Percentiles rank a stretch among this genome's conserved stretches.
phyloP scores from a whole-genome alignment of 1,140 invertebrate species.

The Ditylenchus dipsaci region DNA sequence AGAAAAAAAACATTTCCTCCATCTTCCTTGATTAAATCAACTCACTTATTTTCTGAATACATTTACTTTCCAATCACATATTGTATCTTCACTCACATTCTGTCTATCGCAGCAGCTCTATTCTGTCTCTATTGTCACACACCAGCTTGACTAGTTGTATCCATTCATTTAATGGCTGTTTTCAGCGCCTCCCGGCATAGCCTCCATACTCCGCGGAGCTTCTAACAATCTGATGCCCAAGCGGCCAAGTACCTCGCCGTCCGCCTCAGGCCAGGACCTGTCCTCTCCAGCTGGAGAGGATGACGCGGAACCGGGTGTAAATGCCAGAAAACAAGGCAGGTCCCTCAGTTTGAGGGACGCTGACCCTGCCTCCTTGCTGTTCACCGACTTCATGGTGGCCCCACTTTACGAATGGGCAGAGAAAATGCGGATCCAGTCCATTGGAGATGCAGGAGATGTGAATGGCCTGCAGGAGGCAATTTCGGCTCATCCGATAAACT shows the following conservation, averaged over 20 bases:
- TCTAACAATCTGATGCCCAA: slow-evolving; percentile 4
- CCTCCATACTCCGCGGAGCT: neutral
- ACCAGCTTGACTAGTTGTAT: too few relatives aligned
- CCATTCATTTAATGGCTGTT: slow-evolving; percentile 10
- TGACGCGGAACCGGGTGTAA: neutral
- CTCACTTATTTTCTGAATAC: too few relatives aligned
- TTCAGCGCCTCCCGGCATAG: neutral
- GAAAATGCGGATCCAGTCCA: slow-evolving; percentile 11
- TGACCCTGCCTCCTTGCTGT: slow-evolving; percentile 38
- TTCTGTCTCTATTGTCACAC: too few relatives aligned
- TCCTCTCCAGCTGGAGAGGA: neutral
- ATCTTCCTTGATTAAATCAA: too few relatives aligned
- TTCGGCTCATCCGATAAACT: slow-evolving; percentile 4
- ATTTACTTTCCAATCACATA: too few relatives aligned
- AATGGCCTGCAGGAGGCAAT: neutral
- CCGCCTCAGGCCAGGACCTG: slow-evolving; percentile 5
- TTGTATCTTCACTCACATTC: too few relatives aligned
- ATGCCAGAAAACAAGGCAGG: neutral
- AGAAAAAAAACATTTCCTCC: too few relatives aligned
- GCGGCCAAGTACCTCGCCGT: slow-evolving; percentile 17
- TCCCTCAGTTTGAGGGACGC: slow-evolving; percentile 34
- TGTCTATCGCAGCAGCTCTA: too few relatives aligned
- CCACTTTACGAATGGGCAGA: slow-evolving; percentile 50
- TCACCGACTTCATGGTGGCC: slow-evolving; percentile 57
- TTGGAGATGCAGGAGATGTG: neutral